These are phyloP conservation scores for Orchesellides sinensis DNA, from an alignment of 2,888 invertebrate genomes.

Conservation along the genomic window DNA sequence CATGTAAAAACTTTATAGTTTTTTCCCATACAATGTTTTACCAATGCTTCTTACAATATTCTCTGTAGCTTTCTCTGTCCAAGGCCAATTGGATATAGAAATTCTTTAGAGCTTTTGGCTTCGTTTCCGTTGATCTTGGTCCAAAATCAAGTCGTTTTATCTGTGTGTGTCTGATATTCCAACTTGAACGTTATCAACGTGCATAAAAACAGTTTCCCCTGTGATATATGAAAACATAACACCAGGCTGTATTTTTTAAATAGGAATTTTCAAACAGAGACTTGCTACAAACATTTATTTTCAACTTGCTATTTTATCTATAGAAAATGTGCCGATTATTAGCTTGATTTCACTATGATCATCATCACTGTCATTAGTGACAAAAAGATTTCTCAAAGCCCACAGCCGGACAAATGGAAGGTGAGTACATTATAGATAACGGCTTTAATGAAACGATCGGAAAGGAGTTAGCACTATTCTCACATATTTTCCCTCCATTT, in stretches of 20 bases:
- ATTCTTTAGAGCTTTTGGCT: conserved; percentile 59
- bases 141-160: conserved; percentile 59
- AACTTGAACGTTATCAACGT: neutral
- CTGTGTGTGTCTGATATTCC: conserved; percentile 23
- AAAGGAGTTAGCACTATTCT: conserved; percentile 52
- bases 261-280: neutral
- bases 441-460: conserved; percentile 50
- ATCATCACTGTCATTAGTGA: conserved; percentile 16
- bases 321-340: conserved; percentile 40
- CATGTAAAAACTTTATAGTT: no score
- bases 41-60: no score
- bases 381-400: conserved; percentile 7
- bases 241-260: neutral
- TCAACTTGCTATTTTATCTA: neutral
- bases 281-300: conserved; percentile 1
- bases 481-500: conserved; percentile 18
- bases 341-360: conserved; percentile 50
- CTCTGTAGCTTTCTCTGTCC: no score
- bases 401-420: neutral
- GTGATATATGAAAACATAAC: no score
- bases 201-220: neutral
- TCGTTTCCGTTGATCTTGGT: conserved; percentile 59
- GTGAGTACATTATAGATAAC: neutral
- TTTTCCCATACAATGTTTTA: no score
- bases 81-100: conserved; percentile 54